Evolutionary conservation across 2,113 vertebrate genomes (phyloP).

Genomic region (Odontophorus gujanensis): DNA sequence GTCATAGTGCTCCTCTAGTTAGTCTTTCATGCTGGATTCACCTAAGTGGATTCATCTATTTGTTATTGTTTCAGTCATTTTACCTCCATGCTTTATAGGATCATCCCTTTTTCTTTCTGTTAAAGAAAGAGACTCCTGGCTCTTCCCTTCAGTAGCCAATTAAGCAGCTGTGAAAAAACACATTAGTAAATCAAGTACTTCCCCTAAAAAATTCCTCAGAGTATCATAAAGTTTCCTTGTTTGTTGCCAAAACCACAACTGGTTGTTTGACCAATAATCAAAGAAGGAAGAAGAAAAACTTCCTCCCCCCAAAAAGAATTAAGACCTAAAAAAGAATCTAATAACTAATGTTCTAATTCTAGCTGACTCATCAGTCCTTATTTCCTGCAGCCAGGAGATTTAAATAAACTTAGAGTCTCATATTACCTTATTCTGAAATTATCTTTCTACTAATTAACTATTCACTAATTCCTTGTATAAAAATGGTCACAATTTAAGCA

Average conservation of each 20-base stretch:
- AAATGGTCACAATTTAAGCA: neutral
- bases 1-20: neutral
- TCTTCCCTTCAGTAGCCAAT: neutral
- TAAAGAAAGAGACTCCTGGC: neutral
- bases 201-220: neutral
- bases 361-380: neutral
- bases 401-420: neutral
- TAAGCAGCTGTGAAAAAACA: neutral
- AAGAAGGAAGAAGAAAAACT: neutral
- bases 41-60: neutral
- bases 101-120: neutral
- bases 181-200: neutral
- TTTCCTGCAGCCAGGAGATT: neutral
- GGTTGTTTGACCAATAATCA: neutral
- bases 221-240: neutral
- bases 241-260: neutral
- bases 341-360: neutral
- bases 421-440: neutral
- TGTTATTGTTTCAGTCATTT: neutral
- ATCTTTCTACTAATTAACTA: neutral
- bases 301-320: neutral
- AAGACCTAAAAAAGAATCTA: neutral
- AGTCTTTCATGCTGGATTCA: neutral
- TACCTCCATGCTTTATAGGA: neutral
- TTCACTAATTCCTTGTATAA: neutral